Conservation (phyloP, 2,888 invertebrate species). For the Chymomyza caudatula region DNA sequence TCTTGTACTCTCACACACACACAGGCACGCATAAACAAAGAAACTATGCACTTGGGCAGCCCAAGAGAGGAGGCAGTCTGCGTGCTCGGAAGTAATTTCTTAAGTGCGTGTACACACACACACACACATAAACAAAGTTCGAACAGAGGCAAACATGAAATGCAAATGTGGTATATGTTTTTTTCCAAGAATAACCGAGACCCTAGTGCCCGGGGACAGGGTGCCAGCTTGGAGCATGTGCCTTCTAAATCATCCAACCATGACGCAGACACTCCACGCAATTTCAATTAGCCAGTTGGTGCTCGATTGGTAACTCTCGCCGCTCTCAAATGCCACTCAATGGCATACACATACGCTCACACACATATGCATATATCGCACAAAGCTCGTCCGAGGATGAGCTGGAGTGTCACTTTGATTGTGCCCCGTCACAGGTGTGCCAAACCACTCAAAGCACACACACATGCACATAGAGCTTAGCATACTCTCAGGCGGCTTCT, state of each 20-base stretch:
- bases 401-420: slow-evolving; percentile 3
- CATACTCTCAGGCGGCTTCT: neutral
- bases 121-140: slow-evolving; percentile 1
- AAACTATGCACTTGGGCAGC: slow-evolving; percentile 51
- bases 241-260: neutral
- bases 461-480: neutral
- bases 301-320: slow-evolving; percentile 45
- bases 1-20: slow-evolving; percentile 7
- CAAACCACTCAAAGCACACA: neutral
- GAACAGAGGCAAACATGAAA: slow-evolving; percentile 18
- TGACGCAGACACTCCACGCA: slow-evolving; percentile 16
- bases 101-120: slow-evolving; percentile 45
- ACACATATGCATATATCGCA: neutral
- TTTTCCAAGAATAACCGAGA: neutral
- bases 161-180: slow-evolving; percentile 33
- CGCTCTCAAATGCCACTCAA: slow-evolving; percentile 25
- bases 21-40: slow-evolving; percentile 17
- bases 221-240: neutral
- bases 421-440: slow-evolving; percentile 1
- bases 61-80: slow-evolving; percentile 30
- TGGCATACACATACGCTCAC: slow-evolving; percentile 32
- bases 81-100: slow-evolving; percentile 56
- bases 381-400: neutral
- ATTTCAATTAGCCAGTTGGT: slow-evolving; percentile 59
- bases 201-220: neutral